Conservation (phyloP, 2,797 vertebrate species). For the Artibeus jamaicensis region DNA sequence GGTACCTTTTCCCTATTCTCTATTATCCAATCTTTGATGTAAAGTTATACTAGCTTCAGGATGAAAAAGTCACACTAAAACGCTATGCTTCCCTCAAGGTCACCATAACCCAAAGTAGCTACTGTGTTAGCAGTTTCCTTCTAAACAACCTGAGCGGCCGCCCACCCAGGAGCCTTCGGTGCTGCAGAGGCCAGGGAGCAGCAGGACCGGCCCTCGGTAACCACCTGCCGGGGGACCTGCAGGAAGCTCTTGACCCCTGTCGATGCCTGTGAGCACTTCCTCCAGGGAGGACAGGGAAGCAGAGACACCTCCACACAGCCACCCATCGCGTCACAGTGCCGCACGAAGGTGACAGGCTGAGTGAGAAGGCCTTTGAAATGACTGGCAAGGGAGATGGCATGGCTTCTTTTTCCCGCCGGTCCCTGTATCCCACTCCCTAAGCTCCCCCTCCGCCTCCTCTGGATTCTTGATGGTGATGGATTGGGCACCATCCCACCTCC, state of each 20-base stretch:
- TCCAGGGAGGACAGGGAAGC: neutral
- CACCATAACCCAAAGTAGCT: neutral
- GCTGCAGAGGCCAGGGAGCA: neutral
- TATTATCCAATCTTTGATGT: neutral
- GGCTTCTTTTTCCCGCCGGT: neutral
- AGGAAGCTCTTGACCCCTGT: neutral
- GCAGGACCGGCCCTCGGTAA: neutral
- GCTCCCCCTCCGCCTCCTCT: neutral
- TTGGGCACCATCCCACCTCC: neutral
- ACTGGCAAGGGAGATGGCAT: neutral
- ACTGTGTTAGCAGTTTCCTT: neutral
- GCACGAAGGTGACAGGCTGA: neutral
- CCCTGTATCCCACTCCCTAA: neutral
- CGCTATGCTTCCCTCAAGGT: conserved; percentile 14
- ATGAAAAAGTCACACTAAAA: neutral
- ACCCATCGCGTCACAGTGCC: too few relatives aligned
- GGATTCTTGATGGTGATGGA: neutral
- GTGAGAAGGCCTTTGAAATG: neutral
- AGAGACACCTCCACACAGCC: neutral
- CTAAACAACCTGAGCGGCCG: neutral
- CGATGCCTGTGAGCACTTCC: neutral
- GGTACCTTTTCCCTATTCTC: neutral
- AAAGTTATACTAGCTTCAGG: neutral
- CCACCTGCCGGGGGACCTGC: neutral
- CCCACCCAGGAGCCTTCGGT: neutral